phyloP scores from a whole-genome alignment of 2,113 vertebrate genomes.

The Microcebus ravelobensis region DNA sequence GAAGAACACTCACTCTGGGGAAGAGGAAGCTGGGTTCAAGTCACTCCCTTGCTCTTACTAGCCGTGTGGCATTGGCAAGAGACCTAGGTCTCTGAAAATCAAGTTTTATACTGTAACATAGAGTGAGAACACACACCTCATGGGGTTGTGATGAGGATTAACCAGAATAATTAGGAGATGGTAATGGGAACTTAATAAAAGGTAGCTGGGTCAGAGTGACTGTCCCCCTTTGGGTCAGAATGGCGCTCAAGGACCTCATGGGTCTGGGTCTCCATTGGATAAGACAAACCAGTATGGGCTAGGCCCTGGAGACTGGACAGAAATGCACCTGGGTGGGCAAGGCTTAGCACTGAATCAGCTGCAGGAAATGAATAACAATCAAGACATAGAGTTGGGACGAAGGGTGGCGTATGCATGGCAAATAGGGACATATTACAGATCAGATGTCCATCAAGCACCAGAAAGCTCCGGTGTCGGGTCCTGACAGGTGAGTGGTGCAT shows the following conservation, averaged over 20 bases:
- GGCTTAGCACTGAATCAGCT: background rate
- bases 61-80: background rate
- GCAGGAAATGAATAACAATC: background rate
- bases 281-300: background rate
- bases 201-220: background rate
- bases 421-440: background rate
- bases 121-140: background rate
- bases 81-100: background rate
- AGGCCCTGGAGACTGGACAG: background rate
- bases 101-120: background rate
- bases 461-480: background rate
- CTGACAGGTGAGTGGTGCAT: background rate
- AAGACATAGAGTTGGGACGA: background rate
- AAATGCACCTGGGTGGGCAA: background rate
- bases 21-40: background rate
- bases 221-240: background rate
- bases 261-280: background rate
- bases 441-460: background rate
- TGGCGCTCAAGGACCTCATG: background rate
- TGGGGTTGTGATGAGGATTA: background rate
- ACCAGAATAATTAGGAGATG: background rate
- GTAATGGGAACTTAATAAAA: background rate
- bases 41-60: background rate
- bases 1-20: background rate
- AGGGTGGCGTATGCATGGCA: background rate